A percentile compares a stretch with the other conserved stretches of the same genome.
These are phyloP conservation scores for Sinohyriopsis cumingii DNA, from an alignment of 2,888 invertebrate species.

Conservation along the genomic window DNA sequence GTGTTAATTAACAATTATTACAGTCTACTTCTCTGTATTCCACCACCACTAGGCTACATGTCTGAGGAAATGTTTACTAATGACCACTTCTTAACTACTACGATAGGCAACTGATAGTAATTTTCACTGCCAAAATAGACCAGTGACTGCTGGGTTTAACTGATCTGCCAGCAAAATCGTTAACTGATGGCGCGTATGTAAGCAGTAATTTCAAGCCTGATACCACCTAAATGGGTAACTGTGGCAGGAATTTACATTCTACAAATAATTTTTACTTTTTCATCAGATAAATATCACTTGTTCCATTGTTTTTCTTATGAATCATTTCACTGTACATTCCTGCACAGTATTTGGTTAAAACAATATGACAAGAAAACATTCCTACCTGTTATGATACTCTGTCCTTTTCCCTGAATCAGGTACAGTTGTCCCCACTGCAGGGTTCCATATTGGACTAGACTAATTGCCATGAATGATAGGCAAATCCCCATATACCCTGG, in stretches of 20 bases:
- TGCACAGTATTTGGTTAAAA: background rate
- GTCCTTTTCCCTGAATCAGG: conserved; percentile 63
- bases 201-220: no score
- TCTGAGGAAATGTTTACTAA: no score
- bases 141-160: no score
- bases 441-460: conserved; percentile 70
- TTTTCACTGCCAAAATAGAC: no score
- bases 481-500: conserved; percentile 48
- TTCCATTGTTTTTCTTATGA: background rate
- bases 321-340: background rate
- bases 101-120: no score
- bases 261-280: background rate
- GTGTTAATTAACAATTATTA: no score
- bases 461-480: conserved; percentile 66
- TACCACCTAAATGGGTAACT: no score
- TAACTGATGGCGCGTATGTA: no score
- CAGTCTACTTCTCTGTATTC: no score
- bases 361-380: conserved; percentile 1
- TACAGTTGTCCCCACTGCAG: conserved; percentile 74
- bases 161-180: no score
- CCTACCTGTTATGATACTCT: conserved; percentile 47
- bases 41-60: no score
- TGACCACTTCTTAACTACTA: no score
- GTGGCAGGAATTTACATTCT: background rate
- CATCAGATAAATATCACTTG: background rate